Conservation (phyloP, 2,797 vertebrate species). For the Graptemys geographica region DNA sequence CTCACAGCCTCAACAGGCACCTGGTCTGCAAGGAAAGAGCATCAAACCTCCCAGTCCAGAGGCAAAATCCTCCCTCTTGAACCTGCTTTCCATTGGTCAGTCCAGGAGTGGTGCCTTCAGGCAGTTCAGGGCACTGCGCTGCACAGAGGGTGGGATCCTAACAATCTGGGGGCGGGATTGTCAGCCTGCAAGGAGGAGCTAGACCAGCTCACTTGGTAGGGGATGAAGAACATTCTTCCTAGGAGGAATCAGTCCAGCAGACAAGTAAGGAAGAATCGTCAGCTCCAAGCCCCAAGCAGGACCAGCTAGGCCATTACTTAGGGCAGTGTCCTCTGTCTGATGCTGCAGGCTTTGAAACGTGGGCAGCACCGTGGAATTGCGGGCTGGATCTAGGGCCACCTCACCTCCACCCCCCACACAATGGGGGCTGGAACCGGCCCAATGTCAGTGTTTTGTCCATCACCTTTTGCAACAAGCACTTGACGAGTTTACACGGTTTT, state of each 20-base stretch:
- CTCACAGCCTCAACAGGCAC: background rate
- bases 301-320: background rate
- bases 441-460: background rate
- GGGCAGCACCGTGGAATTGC: background rate
- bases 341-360: background rate
- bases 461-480: rapidly evolving
- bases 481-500: background rate
- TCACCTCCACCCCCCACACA: background rate
- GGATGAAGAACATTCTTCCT: background rate
- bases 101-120: background rate
- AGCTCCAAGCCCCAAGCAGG: background rate
- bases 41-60: background rate
- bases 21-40: rapidly evolving
- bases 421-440: background rate
- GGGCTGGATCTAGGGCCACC: background rate
- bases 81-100: background rate
- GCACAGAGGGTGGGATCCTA: rapidly evolving
- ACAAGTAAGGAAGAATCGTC: background rate
- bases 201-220: background rate
- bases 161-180: background rate
- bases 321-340: background rate
- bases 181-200: background rate
- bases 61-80: background rate
- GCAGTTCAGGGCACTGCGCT: background rate
- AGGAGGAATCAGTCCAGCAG: background rate